phyloP scores from a whole-genome alignment of 2,113 vertebrate species.

The Dasyurus viverrinus region DNA sequence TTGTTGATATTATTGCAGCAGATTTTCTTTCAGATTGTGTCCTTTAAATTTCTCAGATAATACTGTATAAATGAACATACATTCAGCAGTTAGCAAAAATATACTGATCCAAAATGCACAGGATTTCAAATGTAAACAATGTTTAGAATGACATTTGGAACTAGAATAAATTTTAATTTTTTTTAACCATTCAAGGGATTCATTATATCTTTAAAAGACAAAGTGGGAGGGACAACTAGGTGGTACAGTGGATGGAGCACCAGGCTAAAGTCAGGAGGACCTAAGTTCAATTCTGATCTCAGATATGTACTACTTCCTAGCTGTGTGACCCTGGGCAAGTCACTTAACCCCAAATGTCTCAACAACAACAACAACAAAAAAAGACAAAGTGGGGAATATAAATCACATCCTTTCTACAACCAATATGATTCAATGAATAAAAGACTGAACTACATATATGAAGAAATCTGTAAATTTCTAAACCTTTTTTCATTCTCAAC shows the following conservation, averaged over 20 bases:
- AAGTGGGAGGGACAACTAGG: not conserved
- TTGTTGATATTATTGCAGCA: not conserved
- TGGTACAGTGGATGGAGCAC: too few relatives aligned
- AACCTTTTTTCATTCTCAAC: not conserved
- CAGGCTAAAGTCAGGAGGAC: too few relatives aligned
- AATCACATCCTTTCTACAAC: not conserved
- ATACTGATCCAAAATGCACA: conserved; percentile 18
- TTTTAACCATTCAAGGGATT: conserved; percentile 3
- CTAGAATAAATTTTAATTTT: not conserved
- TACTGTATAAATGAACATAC: conserved; percentile 2
- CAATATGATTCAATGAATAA: not conserved
- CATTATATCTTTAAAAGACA: conserved; percentile 23
- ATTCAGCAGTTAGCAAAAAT: conserved; percentile 16
- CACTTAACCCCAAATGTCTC: too few relatives aligned
- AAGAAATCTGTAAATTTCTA: conserved; percentile 20
- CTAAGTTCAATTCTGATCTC: too few relatives aligned
- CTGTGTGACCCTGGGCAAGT: too few relatives aligned
- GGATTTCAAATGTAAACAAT: conserved; percentile 17
- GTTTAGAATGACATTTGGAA: conserved; percentile 32
- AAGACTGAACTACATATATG: not conserved
- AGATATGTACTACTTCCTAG: too few relatives aligned
- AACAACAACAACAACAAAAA: not conserved
- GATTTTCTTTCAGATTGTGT: not conserved
- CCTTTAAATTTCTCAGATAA: conserved; percentile 35
- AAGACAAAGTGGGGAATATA: not conserved